Evolutionary conservation across 2,113 vertebrate genomes (phyloP).

Genomic region (Rhizomys pruinosus): DNA sequence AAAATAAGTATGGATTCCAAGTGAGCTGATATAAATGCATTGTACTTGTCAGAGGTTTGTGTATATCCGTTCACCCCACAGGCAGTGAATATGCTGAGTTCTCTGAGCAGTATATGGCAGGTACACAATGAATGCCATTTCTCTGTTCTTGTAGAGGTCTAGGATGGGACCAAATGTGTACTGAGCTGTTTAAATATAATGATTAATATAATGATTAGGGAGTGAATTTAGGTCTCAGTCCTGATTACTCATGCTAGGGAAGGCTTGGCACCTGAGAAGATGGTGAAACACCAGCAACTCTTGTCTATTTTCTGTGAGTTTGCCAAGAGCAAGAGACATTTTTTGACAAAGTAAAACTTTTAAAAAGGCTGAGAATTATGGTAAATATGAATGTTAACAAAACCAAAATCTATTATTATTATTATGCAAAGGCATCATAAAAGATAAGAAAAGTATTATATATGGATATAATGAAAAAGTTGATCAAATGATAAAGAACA

Average conservation of each 20-base stretch:
- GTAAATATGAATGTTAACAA: background rate
- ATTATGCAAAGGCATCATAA: background rate
- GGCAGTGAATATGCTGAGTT: background rate
- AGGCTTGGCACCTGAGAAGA: background rate
- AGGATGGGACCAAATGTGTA: background rate
- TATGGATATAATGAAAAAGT: background rate
- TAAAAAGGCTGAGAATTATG: background rate
- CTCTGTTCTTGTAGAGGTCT: conserved; percentile 11
- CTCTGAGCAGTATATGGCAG: too few relatives aligned
- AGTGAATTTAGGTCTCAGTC: background rate
- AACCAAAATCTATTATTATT: background rate
- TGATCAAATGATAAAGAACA: background rate
- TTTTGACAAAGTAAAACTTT: background rate
- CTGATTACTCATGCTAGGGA: background rate
- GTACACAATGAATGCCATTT: background rate
- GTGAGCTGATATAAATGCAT: background rate
- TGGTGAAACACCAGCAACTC: background rate
- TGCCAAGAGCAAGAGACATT: background rate
- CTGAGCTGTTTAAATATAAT: background rate
- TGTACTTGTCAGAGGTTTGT: background rate
- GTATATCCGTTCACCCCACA: background rate
- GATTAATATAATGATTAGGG: background rate
- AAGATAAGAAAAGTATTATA: background rate
- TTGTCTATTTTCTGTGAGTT: background rate
- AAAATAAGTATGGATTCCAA: background rate